phyloP scores from a whole-genome alignment of 2,797 vertebrate genomes.

The Spinus pinus region DNA sequence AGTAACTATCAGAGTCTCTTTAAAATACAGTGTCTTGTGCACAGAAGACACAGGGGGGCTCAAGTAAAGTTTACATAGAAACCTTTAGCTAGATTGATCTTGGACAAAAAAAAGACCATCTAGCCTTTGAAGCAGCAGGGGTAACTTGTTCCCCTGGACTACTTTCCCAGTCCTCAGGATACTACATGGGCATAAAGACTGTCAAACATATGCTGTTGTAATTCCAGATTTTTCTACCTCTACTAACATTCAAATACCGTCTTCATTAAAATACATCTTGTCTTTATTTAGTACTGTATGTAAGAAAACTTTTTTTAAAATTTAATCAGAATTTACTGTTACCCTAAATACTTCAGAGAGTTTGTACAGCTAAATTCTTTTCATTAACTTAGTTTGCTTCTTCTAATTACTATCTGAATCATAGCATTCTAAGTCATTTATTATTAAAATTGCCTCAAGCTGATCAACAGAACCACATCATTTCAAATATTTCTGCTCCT shows the following conservation, averaged over 20 bases:
- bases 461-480: conserved; percentile 59
- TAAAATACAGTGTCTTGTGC: not conserved
- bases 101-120: not conserved
- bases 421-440: conserved; percentile 48
- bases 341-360: conserved; percentile 7
- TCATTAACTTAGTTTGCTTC: conserved; percentile 50
- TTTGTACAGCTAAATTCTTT: conserved; percentile 23
- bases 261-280: not conserved
- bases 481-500: conserved; percentile 52
- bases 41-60: not conserved
- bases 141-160: not conserved
- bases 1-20: not conserved
- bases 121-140: not conserved
- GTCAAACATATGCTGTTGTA: not conserved
- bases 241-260: not conserved
- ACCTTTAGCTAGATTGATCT: not conserved
- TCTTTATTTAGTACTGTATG: not conserved
- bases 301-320: not conserved
- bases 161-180: not conserved
- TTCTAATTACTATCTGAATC: conserved; percentile 69
- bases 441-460: conserved; percentile 73
- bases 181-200: not conserved
- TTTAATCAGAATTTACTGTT: not conserved
- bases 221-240: not conserved
- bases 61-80: not conserved